Base-by-base conservation (phyloP, 2,797 vertebrate species). In the Cossypha dichroa region DNA sequence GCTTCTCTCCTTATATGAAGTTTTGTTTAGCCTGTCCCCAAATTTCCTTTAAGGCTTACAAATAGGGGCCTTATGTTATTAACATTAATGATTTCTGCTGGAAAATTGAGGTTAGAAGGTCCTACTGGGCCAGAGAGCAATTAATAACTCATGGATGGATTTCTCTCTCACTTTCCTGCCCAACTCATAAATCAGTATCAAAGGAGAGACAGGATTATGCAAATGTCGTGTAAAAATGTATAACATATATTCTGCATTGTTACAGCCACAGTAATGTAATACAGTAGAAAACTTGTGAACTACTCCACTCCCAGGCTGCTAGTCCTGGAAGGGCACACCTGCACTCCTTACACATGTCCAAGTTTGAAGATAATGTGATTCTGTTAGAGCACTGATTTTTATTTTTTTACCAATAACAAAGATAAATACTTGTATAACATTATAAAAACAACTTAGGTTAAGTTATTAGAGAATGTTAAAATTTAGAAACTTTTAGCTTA, bases 31-130 rank as follows among this genome's bases (percentile, higher is more conserved):
- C 51, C 28, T 81, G 76, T 84, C 73, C 72, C 54, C 80, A 82
- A 8, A 72, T 88, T 88, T 91, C 78, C 58, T 94, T 86, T 77
- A 93, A 88, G 89, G 66, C 83, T 95, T 60, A 76, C 52, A 96
- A 90, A 81, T 10, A 81, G 49, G 43, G 72, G 83, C 87, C 95
- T 94, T 17, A 68, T 41, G 77, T 43, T 96, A 97, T 94, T 96
- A 93, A 97, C 85, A 82, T 91, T 94, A 96, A 96, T 51, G 29
- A 78, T 90, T 97, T 97, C 88, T 94, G 83, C 63, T 95, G 74
- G 94, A 96, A 97, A 97, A 97, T 94, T 90, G 90, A 93, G 96
- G 90, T 97, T 96, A 97, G 69, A 95, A 95, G 93, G 88, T 96
- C 40, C 19, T 93, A 56, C 79, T 80, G 80, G 84, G 91, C 89